phyloP scores from a whole-genome alignment of 2,113 vertebrate species.

The Blennius ocellaris region DNA sequence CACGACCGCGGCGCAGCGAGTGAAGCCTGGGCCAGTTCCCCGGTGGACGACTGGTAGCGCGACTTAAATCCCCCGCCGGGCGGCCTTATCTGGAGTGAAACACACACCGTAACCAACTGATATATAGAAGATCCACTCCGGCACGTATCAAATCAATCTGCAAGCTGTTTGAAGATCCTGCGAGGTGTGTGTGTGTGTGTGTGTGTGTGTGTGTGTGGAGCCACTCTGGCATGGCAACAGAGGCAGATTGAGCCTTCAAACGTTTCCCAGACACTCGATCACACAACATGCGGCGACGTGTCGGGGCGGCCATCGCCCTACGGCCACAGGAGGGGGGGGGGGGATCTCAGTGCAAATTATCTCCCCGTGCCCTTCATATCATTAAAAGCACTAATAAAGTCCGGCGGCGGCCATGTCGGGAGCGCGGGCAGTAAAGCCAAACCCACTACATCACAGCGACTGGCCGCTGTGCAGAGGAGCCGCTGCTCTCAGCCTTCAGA shows the following conservation, averaged over 20 bases:
- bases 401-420: conserved; percentile 22
- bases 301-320: conserved; percentile 27
- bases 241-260: conserved; percentile 28
- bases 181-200: conserved; percentile 30
- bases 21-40: too few relatives aligned
- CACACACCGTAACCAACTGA: conserved; percentile 19
- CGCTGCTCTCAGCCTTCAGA: conserved; percentile 70
- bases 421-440: conserved; percentile 52
- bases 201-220: too few relatives aligned
- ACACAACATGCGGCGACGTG: conserved; percentile 29
- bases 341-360: conserved; percentile 49
- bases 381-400: conserved; percentile 63
- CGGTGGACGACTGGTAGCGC: too few relatives aligned
- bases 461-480: conserved; percentile 67
- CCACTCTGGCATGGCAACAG: conserved; percentile 34
- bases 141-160: conserved; percentile 38
- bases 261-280: conserved; percentile 37
- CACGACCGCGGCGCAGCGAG: too few relatives aligned
- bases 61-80: background rate
- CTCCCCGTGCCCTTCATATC: conserved; percentile 46
- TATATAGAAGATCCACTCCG: conserved; percentile 36
- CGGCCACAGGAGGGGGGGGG: conserved; percentile 1
- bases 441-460: conserved; percentile 52
- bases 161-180: conserved; percentile 38
- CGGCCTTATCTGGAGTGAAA: conserved; percentile 20